A percentile compares a stretch with the other conserved stretches of the same genome.
These are phyloP conservation scores for Athalia rosae DNA, from an alignment of 2,888 invertebrate species.

Conservation along the genomic window DNA sequence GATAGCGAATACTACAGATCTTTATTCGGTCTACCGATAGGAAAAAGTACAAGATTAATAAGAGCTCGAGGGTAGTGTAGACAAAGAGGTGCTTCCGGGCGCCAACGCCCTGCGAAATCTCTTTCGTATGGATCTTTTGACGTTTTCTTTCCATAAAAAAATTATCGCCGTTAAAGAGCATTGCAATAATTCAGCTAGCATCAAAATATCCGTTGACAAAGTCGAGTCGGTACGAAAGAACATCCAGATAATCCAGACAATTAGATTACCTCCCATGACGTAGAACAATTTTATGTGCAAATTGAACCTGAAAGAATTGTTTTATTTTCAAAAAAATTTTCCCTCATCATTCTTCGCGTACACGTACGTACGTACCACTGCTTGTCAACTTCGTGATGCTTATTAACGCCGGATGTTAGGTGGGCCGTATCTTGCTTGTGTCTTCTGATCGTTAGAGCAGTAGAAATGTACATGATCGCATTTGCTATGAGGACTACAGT, in stretches of 20 bases:
- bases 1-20: no score
- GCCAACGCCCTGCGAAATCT: neutral
- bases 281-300: constrained; percentile 5
- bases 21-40: no score
- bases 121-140: neutral
- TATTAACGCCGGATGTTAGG: neutral
- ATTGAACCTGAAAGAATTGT: neutral
- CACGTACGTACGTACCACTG: neutral
- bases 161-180: neutral
- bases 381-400: neutral
- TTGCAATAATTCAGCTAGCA: neutral
- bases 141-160: constrained; percentile 12
- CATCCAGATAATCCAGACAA: neutral
- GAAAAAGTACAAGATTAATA: no score
- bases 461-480: neutral
- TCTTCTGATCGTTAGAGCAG: constrained; percentile 3
- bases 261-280: constrained; percentile 4
- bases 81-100: no score
- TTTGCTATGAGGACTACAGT: neutral
- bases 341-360: neutral
- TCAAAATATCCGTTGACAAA: neutral
- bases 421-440: neutral
- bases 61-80: no score
- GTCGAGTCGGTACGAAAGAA: neutral
- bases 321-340: neutral